Percentiles rank a stretch among this genome's conserved stretches.
These are phyloP conservation scores for Meda fulgida DNA, from an alignment of 2,797 vertebrate genomes.

Conservation along the genomic window DNA sequence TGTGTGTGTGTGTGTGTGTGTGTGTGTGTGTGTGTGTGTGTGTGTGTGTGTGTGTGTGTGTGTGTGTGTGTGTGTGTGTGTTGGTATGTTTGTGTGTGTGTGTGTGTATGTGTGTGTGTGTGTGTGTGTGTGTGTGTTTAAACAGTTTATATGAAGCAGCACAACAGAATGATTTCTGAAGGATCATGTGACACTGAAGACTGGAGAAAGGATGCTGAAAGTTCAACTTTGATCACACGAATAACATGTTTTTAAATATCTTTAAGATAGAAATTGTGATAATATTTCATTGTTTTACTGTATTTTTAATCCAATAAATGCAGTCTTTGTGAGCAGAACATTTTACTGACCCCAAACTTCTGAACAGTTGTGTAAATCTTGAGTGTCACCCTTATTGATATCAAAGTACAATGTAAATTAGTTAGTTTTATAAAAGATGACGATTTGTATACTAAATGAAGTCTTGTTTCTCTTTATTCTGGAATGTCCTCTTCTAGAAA, in stretches of 20 bases:
- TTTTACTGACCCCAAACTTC: not conserved
- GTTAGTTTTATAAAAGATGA: not conserved
- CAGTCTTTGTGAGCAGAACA: not conserved
- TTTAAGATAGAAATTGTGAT: not conserved
- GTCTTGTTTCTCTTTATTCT: not conserved
- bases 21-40: not conserved
- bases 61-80: not conserved
- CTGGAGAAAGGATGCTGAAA: not conserved
- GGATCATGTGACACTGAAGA: not conserved
- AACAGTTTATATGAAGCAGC: not conserved
- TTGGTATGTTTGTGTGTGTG: slow-evolving; percentile 10
- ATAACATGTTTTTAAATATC: not conserved
- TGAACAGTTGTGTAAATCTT: not conserved
- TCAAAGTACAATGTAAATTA: not conserved
- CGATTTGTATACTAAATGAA: not conserved
- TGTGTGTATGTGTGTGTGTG: not conserved
- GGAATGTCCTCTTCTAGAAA: slow-evolving; percentile 5
- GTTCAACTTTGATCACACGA: not conserved
- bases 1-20: not conserved
- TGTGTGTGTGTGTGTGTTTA: not conserved
- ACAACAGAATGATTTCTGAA: not conserved
- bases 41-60: not conserved
- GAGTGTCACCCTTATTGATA: not conserved
- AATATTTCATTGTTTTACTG: not conserved
- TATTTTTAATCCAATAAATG: not conserved